Evolutionary conservation across 2,113 vertebrate genomes (phyloP).

Genomic region (Calcarius ornatus): DNA sequence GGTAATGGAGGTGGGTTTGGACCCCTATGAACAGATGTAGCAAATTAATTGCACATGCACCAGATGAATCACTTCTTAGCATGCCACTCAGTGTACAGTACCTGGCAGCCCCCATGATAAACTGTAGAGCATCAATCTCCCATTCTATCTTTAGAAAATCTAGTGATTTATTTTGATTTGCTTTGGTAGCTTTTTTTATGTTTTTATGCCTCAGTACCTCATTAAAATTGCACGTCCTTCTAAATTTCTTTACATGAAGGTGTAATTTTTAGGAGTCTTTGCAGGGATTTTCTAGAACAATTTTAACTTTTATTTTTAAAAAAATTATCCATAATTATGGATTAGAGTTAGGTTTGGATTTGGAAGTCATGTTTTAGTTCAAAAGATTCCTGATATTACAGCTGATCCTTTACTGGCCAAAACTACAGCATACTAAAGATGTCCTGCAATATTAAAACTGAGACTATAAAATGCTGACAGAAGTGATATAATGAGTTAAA

Average conservation of each 20-base stretch:
- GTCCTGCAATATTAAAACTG: background rate
- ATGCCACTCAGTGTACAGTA: background rate
- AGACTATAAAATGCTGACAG: background rate
- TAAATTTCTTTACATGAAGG: background rate
- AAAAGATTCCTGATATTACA: background rate
- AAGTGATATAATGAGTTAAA: background rate
- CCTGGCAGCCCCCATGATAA: background rate
- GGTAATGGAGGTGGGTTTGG: background rate
- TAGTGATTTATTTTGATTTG: background rate
- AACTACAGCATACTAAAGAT: background rate
- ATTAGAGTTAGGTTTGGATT: background rate
- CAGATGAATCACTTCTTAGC: background rate
- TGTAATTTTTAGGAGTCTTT: background rate
- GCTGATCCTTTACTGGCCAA: background rate
- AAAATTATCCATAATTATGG: background rate
- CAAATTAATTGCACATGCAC: background rate
- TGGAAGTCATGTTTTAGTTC: background rate
- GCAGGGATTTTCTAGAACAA: background rate
- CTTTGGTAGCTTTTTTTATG: background rate
- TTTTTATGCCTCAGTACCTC: background rate
- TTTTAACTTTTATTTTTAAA: background rate
- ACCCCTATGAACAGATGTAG: background rate
- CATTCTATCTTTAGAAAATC: background rate
- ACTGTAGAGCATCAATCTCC: background rate
- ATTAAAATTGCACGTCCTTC: background rate